These are phyloP conservation scores for Oncorhynchus masou DNA, from an alignment of 2,113 vertebrate species.

Conservation along the genomic window DNA sequence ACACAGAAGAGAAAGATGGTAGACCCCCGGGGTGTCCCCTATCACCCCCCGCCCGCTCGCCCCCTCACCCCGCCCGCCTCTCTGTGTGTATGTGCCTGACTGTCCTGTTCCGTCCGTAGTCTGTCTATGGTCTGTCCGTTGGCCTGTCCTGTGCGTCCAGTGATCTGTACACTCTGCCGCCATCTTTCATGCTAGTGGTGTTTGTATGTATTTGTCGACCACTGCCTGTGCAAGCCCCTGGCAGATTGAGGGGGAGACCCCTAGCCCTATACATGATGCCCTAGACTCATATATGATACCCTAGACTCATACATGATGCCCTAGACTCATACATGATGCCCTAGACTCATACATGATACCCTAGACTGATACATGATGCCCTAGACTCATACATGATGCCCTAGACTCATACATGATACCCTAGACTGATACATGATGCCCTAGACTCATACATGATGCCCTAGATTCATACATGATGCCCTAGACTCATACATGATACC, in stretches of 20 bases:
- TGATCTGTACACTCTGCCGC: slow-evolving; percentile 32
- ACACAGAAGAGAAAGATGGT: slow-evolving; percentile 93
- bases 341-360: no score
- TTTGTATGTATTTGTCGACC: background rate
- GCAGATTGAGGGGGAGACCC: background rate
- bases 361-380: no score
- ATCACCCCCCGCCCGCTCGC: slow-evolving; percentile 57
- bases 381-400: no score
- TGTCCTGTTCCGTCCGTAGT: slow-evolving; percentile 36
- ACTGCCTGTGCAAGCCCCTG: background rate
- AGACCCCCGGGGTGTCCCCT: slow-evolving; percentile 76
- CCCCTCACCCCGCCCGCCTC: slow-evolving; percentile 36
- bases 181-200: slow-evolving; percentile 42
- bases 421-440: no score
- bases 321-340: no score
- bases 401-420: no score
- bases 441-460: no score
- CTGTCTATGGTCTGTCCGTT: slow-evolving; percentile 36
- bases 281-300: no score
- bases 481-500: no score
- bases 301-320: no score
- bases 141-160: slow-evolving; percentile 31
- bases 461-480: no score
- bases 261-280: background rate
- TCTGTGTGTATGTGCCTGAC: slow-evolving; percentile 40